Percentiles rank a stretch among this genome's conserved stretches.
These are phyloP conservation scores for Setipinna tenuifilis DNA, from an alignment of 2,797 vertebrate species.

Conservation along the genomic window DNA sequence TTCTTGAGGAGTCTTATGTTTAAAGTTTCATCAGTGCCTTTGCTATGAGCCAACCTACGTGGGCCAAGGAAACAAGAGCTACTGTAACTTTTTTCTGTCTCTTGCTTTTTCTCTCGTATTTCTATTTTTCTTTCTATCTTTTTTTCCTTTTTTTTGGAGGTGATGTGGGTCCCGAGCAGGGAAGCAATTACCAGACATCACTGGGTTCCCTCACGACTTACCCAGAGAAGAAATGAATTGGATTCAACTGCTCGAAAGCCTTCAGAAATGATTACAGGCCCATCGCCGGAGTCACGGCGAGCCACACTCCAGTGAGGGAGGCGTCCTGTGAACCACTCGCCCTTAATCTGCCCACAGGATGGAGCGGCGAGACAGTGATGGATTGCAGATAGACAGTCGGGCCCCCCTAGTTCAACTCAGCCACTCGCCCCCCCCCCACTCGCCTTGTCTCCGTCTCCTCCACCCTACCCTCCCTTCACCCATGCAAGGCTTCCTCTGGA, in stretches of 20 bases:
- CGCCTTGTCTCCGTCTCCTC: neutral
- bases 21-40: constrained; percentile 27
- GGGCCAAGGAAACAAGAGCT: constrained; percentile 27
- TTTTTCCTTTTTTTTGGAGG: constrained; percentile 13
- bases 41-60: constrained; percentile 26
- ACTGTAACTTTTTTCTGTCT: neutral
- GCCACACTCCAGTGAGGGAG: constrained; percentile 28
- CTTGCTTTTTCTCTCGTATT: neutral
- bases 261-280: constrained; percentile 45
- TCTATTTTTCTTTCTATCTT: neutral
- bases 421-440: neutral
- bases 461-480: neutral
- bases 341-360: constrained; percentile 47
- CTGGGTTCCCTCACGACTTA: constrained; percentile 46
- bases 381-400: constrained; percentile 42
- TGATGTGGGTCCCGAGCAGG: constrained; percentile 27
- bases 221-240: constrained; percentile 49
- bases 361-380: constrained; percentile 44
- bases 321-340: constrained; percentile 37
- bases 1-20: neutral
- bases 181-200: constrained; percentile 51
- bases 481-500: constrained; percentile 41
- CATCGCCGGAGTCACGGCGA: constrained; percentile 11
- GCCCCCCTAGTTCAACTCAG: neutral
- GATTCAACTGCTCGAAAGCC: constrained; percentile 36